These are phyloP conservation scores for Echinops telfairi DNA, from an alignment of 2,113 vertebrate genomes.

Conservation along the genomic window DNA sequence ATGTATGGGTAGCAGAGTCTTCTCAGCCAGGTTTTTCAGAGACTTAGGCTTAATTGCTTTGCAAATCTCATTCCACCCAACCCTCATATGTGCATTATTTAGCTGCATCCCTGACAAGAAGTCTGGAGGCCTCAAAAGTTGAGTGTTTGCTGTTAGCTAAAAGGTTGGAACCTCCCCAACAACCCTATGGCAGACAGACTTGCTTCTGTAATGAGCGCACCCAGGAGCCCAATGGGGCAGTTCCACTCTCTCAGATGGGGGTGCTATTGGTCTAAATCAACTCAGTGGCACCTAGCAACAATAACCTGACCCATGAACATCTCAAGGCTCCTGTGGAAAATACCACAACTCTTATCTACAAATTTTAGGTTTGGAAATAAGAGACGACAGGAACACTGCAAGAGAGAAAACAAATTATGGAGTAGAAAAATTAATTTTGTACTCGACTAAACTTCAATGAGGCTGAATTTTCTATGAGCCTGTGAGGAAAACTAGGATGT, in stretches of 20 bases:
- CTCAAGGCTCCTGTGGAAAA: no score
- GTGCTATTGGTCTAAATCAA: neutral
- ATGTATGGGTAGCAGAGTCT: neutral
- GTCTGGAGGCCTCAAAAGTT: neutral
- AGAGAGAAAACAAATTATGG: neutral
- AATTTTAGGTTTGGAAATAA: neutral
- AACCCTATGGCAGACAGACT: neutral
- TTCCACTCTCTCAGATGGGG: neutral
- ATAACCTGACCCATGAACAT: no score
- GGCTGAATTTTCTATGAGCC: no score
- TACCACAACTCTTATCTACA: no score
- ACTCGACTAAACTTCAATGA: neutral
- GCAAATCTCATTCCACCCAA: neutral
- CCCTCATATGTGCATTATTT: neutral
- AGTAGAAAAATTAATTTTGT: neutral
- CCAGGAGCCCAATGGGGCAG: neutral
- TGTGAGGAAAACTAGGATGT: no score
- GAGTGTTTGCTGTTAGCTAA: neutral
- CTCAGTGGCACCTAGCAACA: neutral
- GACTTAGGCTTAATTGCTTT: neutral
- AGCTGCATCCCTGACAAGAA: neutral
- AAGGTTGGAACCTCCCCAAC: neutral
- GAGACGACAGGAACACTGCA: neutral
- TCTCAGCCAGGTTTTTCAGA: slow-evolving; percentile 1
- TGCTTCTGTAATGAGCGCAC: neutral